These are phyloP conservation scores for Drosophila quinaria DNA, from an alignment of 2,888 invertebrate species.

Conservation along the genomic window DNA sequence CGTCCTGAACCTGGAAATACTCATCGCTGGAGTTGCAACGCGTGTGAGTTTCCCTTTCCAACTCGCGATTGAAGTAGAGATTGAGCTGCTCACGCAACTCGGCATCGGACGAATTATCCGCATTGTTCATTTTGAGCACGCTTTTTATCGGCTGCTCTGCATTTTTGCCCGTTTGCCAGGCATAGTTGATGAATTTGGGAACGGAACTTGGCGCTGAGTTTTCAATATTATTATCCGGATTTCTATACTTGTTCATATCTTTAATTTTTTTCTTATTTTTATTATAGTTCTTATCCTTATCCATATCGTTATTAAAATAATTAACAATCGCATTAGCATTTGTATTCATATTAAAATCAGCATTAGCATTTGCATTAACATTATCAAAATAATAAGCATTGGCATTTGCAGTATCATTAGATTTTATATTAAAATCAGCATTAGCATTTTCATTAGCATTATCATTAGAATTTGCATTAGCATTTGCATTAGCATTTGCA, in stretches of 20 bases:
- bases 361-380: no score
- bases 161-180: neutral
- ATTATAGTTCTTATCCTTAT: neutral
- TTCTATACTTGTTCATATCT: no score
- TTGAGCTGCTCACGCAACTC: neutral
- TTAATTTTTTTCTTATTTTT: neutral
- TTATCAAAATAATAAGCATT: no score
- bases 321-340: no score
- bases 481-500: no score
- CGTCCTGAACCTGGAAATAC: neutral
- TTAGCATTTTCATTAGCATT: no score
- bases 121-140: neutral
- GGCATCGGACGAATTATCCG: neutral
- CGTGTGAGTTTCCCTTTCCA: neutral
- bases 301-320: no score
- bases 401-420: no score
- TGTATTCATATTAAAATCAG: no score
- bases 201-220: neutral
- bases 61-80: neutral
- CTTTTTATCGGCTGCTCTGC: neutral
- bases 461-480: no score
- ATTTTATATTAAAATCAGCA: no score
- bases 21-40: neutral
- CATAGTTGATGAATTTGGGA: neutral
- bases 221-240: neutral